Base-by-base conservation (phyloP, 2,113 vertebrate species). In the Lutjanus erythropterus region DNA sequence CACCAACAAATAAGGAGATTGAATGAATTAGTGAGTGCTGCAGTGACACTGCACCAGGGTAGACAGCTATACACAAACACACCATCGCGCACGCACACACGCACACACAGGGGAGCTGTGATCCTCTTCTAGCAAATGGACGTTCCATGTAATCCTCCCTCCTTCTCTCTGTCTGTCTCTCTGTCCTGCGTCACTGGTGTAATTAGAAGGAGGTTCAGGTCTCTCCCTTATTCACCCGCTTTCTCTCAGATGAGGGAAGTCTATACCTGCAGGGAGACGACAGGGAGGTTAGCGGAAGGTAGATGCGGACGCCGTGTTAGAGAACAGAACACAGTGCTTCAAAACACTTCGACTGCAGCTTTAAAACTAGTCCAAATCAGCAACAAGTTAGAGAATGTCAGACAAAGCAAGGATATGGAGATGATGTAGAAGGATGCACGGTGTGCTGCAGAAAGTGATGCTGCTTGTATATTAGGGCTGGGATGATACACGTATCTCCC, bases 11-110 rank as follows among this genome's bases (percentile, higher is more conserved):
- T 91, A 89, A 87, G 83, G 78, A 91, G 93, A 91, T 91, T 88
- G 90, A 93, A 91, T 93, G 91, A 92, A 92, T 92, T 93, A 91
- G 90, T 82, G 88, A 91, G 88, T 89, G 79, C 89, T 93, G 93
- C 92, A 94, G 92, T 86, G 84, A 89, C 87, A 91, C 85, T 89
- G 88, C 88, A 84, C 85, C 80, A 86, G 60, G 86, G 84, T 85
- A 85, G 87, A 87, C 75, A 3, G 53, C 73, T 80, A 68, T 68
- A 67, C 80, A 60, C 83, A 42, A 37, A 53, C 58, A 71, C 73
- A 49, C 62, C 55, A 35, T 49, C 80, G 61, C 72, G 58, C 74
- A 80, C 71, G 75, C 78, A 71, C 86, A 85, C 76, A 71, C 58
- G 59, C 80, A 61, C 83, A 81, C 78, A 82, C 79, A 73, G 37